Base-by-base conservation (phyloP, 2,797 vertebrate genomes). In the Danionella dracula region DNA sequence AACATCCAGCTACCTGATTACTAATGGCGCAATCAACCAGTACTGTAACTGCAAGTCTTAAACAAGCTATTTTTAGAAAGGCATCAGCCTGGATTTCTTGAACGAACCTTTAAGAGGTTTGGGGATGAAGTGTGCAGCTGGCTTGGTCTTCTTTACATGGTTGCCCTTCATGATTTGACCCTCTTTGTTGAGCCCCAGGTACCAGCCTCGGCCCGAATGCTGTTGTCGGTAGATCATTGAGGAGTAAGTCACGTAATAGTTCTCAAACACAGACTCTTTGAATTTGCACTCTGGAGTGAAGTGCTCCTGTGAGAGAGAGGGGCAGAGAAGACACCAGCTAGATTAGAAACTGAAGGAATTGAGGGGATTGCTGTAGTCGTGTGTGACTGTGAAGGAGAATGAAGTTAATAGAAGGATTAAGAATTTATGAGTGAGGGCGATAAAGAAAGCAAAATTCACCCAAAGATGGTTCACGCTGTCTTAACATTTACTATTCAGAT, bases 261-360 rank as follows among this genome's bases (percentile, higher is more conserved):
- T 99, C 90, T 99, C 96, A 86, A 97, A 99, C 78, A 99, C 96
- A 0, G 96, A 98, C 87, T 99, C 96, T 89, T 99, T 99, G 88
- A 99, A 99, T 89, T 97, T 98, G 84, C 96, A 99, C 88, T 99
- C 96, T 0, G 95, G 93, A 51, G 96, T 98, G 75, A 98, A 99
- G 87, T 97, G 96, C 83, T 98, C 96, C 96, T 99, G 83, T 66
- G 70, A 54, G 1, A 49, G 15, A 11, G 27, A 42, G 37, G 16
- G 70, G 50, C 56, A 51, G 74, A 66, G 54, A 68, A 19, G 44
- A 60, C 56, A 53, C 38, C 51, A 51, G 41, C 50, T 29, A 61
- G 44, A n/a, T 66, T 41, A 40, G 46, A 38, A 70, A 73, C 13
- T 60, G 10, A 54, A 31, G 21, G 55, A 37, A 46, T 29, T 34